phyloP scores from a whole-genome alignment of 2,113 vertebrate genomes.

The Scalopus aquaticus region DNA sequence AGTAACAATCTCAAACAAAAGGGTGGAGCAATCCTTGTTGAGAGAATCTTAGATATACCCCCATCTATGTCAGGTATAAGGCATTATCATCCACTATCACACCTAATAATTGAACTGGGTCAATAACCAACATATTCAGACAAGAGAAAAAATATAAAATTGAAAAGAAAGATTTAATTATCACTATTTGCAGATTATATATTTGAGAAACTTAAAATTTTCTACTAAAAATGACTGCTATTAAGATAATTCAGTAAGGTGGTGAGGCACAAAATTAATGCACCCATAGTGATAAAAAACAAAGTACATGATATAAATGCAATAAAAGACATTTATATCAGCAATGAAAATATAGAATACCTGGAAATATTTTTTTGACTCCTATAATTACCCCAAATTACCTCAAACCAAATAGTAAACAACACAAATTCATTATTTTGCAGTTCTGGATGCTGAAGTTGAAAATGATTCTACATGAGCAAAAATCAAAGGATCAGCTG shows the following conservation, averaged over 20 bases:
- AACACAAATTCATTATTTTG: neutral
- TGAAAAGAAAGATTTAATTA: neutral
- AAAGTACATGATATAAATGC: neutral
- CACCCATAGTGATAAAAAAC: neutral
- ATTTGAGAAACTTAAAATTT: neutral
- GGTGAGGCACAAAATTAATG: neutral
- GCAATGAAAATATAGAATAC: neutral
- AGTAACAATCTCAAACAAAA: neutral
- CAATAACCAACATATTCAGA: neutral
- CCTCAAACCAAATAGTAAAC: neutral
- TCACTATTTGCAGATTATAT: neutral
- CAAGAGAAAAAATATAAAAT: neutral
- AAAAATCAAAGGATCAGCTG: neutral
- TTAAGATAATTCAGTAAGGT: neutral
- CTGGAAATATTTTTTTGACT: neutral
- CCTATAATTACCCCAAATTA: neutral
- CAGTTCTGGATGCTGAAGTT: neutral
- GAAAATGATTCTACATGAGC: neutral
- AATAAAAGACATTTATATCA: neutral
- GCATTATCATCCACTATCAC: neutral
- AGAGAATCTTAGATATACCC: neutral
- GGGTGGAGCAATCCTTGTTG: neutral
- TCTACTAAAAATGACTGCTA: neutral
- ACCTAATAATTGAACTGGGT: neutral
- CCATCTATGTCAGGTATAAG: neutral